phyloP scores from a whole-genome alignment of 1,140 invertebrate genomes.

The Polypedilum vanderplanki region DNA sequence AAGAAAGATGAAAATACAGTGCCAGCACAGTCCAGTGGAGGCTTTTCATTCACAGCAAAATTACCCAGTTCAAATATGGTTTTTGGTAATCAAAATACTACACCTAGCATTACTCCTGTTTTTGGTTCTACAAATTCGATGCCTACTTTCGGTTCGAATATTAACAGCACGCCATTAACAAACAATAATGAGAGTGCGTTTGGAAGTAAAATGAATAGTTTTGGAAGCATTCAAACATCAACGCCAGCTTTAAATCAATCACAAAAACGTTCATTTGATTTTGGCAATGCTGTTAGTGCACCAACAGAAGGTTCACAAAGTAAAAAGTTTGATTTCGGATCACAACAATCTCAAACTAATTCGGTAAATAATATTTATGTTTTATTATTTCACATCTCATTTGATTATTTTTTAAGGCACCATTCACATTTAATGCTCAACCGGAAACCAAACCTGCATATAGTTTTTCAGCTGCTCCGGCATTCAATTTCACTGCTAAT shows the following conservation, averaged over 20 bases:
- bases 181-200: slow-evolving; percentile 14
- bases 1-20: background rate
- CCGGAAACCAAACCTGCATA: background rate
- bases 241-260: background rate
- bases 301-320: background rate
- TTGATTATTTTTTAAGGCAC: background rate
- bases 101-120: background rate
- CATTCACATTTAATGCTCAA: slow-evolving; percentile 1
- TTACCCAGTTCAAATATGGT: background rate
- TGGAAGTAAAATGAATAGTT: slow-evolving; percentile 24
- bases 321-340: slow-evolving; percentile 3
- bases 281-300: background rate
- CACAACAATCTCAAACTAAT: background rate
- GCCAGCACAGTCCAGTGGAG: too few species aligned
- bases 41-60: background rate
- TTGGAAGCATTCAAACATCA: background rate
- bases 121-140: background rate
- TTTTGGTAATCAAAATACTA: background rate
- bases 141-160: background rate
- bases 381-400: background rate
- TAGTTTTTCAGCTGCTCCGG: background rate
- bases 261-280: background rate
- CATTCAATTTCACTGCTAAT: background rate
- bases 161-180: background rate
- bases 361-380: background rate